phyloP scores from a whole-genome alignment of 2,888 invertebrate genomes.

The Resseliella maxima region DNA sequence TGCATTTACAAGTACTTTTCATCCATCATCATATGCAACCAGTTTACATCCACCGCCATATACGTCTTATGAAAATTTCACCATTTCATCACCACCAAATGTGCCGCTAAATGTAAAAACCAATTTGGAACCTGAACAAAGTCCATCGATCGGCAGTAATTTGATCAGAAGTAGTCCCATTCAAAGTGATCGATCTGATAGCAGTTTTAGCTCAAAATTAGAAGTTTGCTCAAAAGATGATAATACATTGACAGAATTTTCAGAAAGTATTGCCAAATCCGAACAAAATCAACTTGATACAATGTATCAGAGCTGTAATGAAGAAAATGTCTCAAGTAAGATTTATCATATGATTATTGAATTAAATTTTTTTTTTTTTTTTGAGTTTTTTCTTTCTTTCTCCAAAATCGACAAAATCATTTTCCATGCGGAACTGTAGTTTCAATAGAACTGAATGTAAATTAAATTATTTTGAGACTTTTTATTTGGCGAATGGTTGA shows the following conservation, averaged over 20 bases:
- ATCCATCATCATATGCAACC: neutral
- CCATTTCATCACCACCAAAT: neutral
- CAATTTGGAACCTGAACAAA: neutral
- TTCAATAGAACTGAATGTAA: too few species aligned
- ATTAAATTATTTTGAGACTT: too few species aligned
- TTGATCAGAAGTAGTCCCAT: neutral
- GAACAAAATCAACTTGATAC: neutral
- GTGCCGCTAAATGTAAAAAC: neutral
- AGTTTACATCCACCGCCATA: neutral
- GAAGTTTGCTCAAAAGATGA: neutral
- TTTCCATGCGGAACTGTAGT: too few species aligned
- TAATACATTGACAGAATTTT: neutral
- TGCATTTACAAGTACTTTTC: neutral
- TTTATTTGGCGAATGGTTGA: too few species aligned
- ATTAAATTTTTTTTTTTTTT: neutral
- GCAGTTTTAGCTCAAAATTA: slow-evolving; percentile 24
- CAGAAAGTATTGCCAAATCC: neutral
- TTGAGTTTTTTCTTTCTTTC: too few species aligned
- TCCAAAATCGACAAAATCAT: too few species aligned
- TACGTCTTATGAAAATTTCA: neutral
- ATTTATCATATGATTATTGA: neutral
- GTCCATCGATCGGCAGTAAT: neutral
- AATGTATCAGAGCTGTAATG: neutral
- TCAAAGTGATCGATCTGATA: slow-evolving; percentile 12
- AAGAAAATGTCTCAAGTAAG: slow-evolving; percentile 37